Base-by-base conservation (phyloP, 2,797 vertebrate genomes). In the Halcyon smyrnensis region DNA sequence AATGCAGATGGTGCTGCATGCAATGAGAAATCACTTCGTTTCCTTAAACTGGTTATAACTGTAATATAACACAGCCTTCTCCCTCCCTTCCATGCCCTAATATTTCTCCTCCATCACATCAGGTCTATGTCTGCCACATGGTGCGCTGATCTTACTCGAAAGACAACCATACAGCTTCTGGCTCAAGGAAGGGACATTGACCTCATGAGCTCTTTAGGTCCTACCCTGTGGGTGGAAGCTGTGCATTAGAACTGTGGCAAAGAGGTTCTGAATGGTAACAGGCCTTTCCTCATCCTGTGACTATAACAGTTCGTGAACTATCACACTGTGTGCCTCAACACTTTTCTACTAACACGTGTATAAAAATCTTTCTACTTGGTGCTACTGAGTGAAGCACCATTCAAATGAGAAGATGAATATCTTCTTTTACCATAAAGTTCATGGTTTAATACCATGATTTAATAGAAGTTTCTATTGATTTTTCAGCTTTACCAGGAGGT, bases 401-500 rank as follows among this genome's bases (percentile, higher is more conserved):
- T 92, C 68, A 34, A 67, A 64, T 11, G 11, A 78, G 30, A 85
- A 81, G 30, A 59, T 28, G 27, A 84, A 60, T 56, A 13, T 37
- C 18, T 51, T 60, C 15, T 53, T 93, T 93, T 65, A 69, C 46
- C 25, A 16, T 65, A 19, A 56, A 78, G 53, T 39, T 90, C 4
- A 3, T 86, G 67, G 67, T 36, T 53, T 28, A 76, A 18, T 70
- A 15, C 21, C 21, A 4, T 62, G 24, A 50, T 60, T 82, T 89
- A 69, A 90, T 59, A 91, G 70, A 59, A 28, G 11, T 3, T 48
- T 91, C 56, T 90, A 3, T 86, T 97, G 88, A 84, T 57, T 95
- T 96, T 98, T 73, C 96, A 99, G 99, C 98, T 99, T 96, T 99
- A 99, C 96, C 98, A 98, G 97, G 99, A 99, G 96, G 99, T 99